phyloP scores from a whole-genome alignment of 2,113 vertebrate genomes.

The Meriones unguiculatus region DNA sequence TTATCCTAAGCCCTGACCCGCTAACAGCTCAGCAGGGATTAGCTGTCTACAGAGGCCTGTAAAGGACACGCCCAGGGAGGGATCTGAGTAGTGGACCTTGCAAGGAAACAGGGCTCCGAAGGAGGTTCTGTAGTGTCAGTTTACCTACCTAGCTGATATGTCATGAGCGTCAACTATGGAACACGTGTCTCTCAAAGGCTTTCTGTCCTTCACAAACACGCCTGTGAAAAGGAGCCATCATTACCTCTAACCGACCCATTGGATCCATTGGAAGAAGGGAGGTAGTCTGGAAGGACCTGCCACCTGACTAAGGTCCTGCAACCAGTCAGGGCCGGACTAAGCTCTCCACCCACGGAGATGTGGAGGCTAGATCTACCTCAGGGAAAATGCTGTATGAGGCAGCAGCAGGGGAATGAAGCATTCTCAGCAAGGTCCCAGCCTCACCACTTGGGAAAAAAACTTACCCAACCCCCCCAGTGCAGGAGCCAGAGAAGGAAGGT shows the following conservation, averaged over 20 bases:
- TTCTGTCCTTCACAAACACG: background rate
- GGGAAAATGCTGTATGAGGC: background rate
- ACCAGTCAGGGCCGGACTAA: background rate
- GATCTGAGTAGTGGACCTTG: background rate
- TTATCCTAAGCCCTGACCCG: constrained; percentile 36
- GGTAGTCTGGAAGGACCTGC: background rate
- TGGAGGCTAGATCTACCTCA: background rate
- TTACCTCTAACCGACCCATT: background rate
- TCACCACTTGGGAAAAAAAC: background rate
- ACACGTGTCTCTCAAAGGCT: background rate
- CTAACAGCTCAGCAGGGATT: constrained; percentile 53
- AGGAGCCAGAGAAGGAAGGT: background rate
- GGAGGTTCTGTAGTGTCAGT: fast-evolving
- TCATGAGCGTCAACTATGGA: background rate
- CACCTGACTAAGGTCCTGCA: background rate
- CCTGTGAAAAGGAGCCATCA: background rate
- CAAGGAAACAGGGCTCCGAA: background rate
- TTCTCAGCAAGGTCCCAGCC: background rate
- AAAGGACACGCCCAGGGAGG: background rate
- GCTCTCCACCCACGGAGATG: background rate
- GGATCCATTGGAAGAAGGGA: fast-evolving
- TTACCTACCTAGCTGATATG: background rate
- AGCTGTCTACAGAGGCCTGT: constrained; percentile 52
- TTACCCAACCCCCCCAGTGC: fast-evolving
- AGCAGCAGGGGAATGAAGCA: background rate